Evolutionary conservation across 2,113 vertebrate genomes (phyloP), one percentile per base, ranked within the genome.

Genomic region (Mola mola): DNA sequence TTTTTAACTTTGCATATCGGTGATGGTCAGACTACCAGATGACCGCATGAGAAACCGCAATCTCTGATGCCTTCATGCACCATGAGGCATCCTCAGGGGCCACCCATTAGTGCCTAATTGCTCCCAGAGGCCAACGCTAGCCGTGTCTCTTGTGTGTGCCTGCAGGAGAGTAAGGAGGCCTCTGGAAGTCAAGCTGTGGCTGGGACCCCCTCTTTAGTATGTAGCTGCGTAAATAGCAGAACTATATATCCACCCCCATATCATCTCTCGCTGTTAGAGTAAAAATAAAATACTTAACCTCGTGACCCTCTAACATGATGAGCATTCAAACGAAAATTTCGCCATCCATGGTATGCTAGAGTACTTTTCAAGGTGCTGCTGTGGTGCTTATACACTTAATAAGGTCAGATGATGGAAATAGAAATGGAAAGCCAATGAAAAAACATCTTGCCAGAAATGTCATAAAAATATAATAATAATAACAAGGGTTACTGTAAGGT

Each of bases 91-190:
- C 46, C 36, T 34, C 41, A 57, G 47, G 6, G 92, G 93, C 72
- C 60, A 34, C 38, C 26, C 26, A 28, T 24, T 53, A 29, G 69
- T 25, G 47, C 49, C 21, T 44, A 11, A 76, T 21, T 64, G 47
- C 66, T 47, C 44, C 57, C 37, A 43, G 57, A 84, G 83, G 80
- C 79, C 82, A 86, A 89, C 65, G 21, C 57, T 63, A 26, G 70
- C 75, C 46, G 37, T 91, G 71, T 91, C 72, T 91, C 78, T 92
- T 92, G 87, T 92, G 78, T 92, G 86, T 92, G 74, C 90, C 89
- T 88, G 86, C 91, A 92, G 92, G 91, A 92, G 49, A 92, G 55
- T 92, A 88, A 92, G 82, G 90, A 91, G 61, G 52, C 83, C 61
- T 81, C 87, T 79, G 89, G 86, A 84, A 89, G 85, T 81, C 87